These are phyloP conservation scores for Catostylus mosaicus DNA, from an alignment of 30 jellyfish, hydroid and myxozoan species.

Conservation along the genomic window DNA sequence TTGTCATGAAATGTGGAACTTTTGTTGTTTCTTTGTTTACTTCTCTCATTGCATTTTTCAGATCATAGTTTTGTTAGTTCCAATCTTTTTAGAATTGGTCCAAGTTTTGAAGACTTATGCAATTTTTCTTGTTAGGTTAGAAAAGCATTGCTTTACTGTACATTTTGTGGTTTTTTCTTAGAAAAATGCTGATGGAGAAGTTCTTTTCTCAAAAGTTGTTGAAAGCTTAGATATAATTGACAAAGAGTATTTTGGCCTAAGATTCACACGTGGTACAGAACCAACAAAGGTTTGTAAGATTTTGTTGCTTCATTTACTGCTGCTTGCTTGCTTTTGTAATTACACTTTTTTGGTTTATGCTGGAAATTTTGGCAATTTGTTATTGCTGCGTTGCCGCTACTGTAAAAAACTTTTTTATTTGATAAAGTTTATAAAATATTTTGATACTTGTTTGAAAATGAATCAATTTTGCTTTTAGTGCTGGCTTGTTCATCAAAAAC, in stretches of 20 bases:
- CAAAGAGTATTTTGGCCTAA: slow-evolving; percentile 85
- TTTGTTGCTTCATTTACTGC: too few species aligned
- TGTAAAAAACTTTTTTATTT: too few species aligned
- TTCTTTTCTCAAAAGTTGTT: slow-evolving; percentile 69
- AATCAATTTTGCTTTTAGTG: slow-evolving; percentile 43
- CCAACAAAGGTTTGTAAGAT: slow-evolving; percentile 58
- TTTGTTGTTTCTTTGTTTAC: too few species aligned
- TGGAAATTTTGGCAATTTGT: too few species aligned
- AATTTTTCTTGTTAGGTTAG: background rate
- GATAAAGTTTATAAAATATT: background rate
- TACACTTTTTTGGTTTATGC: too few species aligned
- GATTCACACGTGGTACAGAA: slow-evolving; percentile 32
- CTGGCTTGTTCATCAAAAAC: slow-evolving; percentile 87
- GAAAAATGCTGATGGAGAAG: slow-evolving; percentile 84
- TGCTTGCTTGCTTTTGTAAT: too few species aligned
- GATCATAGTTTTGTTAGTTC: too few species aligned
- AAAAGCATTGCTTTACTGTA: background rate
- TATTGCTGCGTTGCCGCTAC: too few species aligned
- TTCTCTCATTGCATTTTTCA: too few species aligned
- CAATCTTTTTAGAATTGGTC: background rate
- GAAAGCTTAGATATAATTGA: slow-evolving; percentile 55
- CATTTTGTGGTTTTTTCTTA: slow-evolving; percentile 13
- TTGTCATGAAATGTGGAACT: too few species aligned
- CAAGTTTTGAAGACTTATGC: background rate
- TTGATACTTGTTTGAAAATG: background rate